Base-by-base conservation (phyloP, 2,797 vertebrate genomes). In the Tauraco hartlaubi region DNA sequence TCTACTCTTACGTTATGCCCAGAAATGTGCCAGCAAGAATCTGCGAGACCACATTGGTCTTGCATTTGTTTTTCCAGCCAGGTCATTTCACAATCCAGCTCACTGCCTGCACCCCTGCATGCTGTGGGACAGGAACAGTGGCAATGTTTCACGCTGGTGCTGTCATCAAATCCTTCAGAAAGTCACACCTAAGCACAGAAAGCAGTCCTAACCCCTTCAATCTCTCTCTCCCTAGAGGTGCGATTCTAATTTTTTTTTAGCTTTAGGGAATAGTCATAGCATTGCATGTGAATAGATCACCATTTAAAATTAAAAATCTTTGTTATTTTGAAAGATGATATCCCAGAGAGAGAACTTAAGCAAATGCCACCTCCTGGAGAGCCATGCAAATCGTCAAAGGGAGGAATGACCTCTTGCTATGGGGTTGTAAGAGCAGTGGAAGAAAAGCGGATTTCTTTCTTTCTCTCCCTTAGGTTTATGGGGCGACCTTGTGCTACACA, bases 1-100 rank as follows among this genome's bases (percentile, higher is more conserved):
- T 51, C 39, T 39, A n/a, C 15, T 11, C 44, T 17, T 25, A 6
- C 0, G 0, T 9, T 61, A 58, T 0, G 1, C 44, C 20, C 41
- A 35, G 59, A 54, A 17, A 52, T 12, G n/a, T n/a, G n/a, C n/a
- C n/a, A n/a, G n/a, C n/a, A n/a, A n/a, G n/a, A n/a, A n/a, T n/a
- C n/a, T n/a, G 21, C 1, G 4, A 67, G n/a, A 66, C 26, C 72
- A 62, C 22, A 19, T 0, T 11, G 26, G 58, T 17, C 15, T 7
- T 7, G 12, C 2, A 1, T 9, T 41, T 22, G 3, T 33, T 76
- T 72, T 64, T 52, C 58, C 79, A 79, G 20, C 5, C 71, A 37
- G 75, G n/a, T 76, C 20, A 31, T 11, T 74, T 44, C 54, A 52
- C 0, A 2, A 35, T 15, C 22, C 55, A 31, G 14, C 68, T 80